Conservation (phyloP, 2,113 vertebrate genomes). For the Pelobates fuscus region DNA sequence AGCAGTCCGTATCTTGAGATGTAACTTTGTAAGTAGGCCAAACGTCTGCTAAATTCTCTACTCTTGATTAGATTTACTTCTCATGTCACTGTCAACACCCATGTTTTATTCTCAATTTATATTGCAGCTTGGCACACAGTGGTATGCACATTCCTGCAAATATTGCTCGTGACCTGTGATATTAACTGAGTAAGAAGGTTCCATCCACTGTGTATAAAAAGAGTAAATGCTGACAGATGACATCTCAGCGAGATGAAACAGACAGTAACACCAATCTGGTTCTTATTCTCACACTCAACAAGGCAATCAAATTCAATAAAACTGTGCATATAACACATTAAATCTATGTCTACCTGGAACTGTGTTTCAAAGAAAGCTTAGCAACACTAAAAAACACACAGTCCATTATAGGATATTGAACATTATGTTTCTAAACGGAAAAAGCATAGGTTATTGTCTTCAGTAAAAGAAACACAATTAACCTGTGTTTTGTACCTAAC, state of each 20-base stretch:
- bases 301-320: conserved; percentile 15
- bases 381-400: not conserved
- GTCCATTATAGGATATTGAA: too few species aligned
- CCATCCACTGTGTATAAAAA: conserved; percentile 6
- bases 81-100: not conserved
- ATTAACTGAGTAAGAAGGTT: conserved; percentile 10
- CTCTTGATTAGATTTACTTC: not conserved
- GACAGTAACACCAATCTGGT: conserved; percentile 26
- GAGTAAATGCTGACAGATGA: conserved; percentile 24
- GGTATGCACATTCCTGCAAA: conserved; percentile 25
- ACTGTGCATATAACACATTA: not conserved
- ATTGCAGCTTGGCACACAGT: conserved; percentile 6
- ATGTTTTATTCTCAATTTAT: not conserved
- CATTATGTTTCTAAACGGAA: too few species aligned
- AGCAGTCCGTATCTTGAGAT: too few species aligned
- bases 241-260: conserved; percentile 27
- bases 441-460: too few species aligned
- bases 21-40: too few species aligned
- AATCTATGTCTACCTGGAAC: conserved; percentile 16
- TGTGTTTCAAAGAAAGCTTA: not conserved
- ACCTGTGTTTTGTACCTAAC: too few species aligned
- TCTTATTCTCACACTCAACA: conserved; percentile 1
- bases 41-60: not conserved
- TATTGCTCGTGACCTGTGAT: conserved; percentile 5
- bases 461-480: too few species aligned